phyloP scores from a whole-genome alignment of 2,797 vertebrate species.

The Hylomyscus alleni region DNA sequence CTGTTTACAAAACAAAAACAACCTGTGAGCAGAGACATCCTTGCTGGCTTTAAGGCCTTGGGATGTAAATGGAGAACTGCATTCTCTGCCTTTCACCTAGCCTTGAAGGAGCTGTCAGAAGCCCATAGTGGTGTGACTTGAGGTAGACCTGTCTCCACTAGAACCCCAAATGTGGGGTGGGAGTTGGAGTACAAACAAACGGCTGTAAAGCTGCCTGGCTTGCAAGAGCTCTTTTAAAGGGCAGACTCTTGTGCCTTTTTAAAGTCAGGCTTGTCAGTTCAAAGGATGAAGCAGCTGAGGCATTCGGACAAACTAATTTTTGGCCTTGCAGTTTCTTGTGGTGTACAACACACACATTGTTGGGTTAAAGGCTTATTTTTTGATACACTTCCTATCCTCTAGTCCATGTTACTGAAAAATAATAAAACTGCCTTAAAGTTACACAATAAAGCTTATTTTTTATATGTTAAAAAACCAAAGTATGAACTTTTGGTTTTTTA shows the following conservation, averaged over 20 bases:
- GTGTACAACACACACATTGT: not conserved
- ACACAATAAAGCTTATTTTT: conserved; percentile 73
- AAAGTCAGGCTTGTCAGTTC: conserved; percentile 2
- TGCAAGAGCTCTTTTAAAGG: conserved; percentile 46
- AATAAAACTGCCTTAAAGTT: conserved; percentile 45
- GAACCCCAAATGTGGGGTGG: conserved; percentile 36
- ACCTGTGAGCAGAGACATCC: conserved; percentile 8
- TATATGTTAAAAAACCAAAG: conserved; percentile 64
- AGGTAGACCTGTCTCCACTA: conserved; percentile 76
- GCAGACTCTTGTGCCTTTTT: not conserved
- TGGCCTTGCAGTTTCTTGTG: not conserved
- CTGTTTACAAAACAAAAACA: not conserved
- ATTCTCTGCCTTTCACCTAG: conserved; percentile 27
- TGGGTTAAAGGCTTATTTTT: conserved; percentile 40
- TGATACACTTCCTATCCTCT: conserved; percentile 8
- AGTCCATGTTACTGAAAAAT: conserved; percentile 58
- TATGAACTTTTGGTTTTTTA: conserved; percentile 53
- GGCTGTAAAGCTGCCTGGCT: conserved; percentile 25
- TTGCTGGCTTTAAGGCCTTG: conserved; percentile 38
- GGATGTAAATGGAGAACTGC: not conserved
- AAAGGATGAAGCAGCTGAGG: conserved; percentile 34
- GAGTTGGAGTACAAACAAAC: not conserved
- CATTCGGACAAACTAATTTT: not conserved
- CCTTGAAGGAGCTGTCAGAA: conserved; percentile 29
- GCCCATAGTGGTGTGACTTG: not conserved